These are phyloP conservation scores for Sternarchorhynchus goeldii DNA, from an alignment of 2,797 vertebrate species.

Conservation along the genomic window DNA sequence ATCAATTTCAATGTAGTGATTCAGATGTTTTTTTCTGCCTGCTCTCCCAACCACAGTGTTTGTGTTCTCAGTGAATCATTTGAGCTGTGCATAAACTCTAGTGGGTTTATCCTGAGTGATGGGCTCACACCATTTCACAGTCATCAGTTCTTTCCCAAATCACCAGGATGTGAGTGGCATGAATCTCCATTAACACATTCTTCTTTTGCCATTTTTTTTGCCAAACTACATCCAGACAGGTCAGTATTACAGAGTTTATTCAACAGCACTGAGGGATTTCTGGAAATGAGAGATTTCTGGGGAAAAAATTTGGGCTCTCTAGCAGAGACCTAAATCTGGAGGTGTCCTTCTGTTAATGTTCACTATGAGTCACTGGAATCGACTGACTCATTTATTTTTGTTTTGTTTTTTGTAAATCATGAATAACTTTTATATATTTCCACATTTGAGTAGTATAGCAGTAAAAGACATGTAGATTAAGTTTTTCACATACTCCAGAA, in stretches of 20 bases:
- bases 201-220: constrained; percentile 17
- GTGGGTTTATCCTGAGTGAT: constrained; percentile 8
- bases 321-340: constrained; percentile 44
- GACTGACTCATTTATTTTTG: constrained; percentile 18
- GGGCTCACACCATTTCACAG: constrained; percentile 21
- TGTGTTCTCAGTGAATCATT: constrained; percentile 45
- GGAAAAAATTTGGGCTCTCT: constrained; percentile 4
- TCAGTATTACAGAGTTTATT: constrained; percentile 15
- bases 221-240: constrained; percentile 8
- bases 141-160: constrained; percentile 2
- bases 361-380: constrained; percentile 20
- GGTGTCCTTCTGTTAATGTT: constrained; percentile 32
- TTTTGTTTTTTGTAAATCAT: background rate
- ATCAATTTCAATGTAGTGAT: constrained; percentile 31
- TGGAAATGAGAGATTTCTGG: constrained; percentile 26
- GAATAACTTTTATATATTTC: background rate
- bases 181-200: constrained; percentile 28
- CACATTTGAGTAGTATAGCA: constrained; percentile 11
- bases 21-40: constrained; percentile 23
- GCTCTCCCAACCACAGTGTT: constrained; percentile 10
- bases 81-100: constrained; percentile 12
- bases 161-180: constrained; percentile 24
- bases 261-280: constrained; percentile 22
- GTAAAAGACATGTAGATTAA: background rate
- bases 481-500: background rate